A percentile compares a stretch with the other conserved stretches of the same genome.
Evolutionary conservation across 2,113 vertebrate genomes (phyloP).

Genomic region (Podiceps cristatus): DNA sequence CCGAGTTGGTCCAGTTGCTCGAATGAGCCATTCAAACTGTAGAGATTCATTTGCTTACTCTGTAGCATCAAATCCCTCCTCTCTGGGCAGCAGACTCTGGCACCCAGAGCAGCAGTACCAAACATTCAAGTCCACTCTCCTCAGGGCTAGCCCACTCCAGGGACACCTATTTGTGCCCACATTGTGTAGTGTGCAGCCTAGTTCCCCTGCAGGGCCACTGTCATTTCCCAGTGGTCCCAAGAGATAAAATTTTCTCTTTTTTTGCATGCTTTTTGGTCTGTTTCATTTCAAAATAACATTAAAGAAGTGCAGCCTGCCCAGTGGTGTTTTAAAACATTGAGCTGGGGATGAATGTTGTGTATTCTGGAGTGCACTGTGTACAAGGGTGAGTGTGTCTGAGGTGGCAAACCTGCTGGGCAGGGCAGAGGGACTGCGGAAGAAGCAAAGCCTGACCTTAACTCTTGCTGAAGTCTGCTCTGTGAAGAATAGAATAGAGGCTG

Average conservation of each 20-base stretch:
- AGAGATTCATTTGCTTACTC: neutral
- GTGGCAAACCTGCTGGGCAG: neutral
- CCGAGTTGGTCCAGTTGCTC: fast-evolving
- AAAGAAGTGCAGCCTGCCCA: neutral
- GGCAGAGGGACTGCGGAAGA: neutral
- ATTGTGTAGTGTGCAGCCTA: neutral
- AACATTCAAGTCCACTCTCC: neutral
- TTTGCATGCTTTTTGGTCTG: neutral
- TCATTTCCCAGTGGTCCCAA: neutral
- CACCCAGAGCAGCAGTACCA: neutral
- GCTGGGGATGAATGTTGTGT: neutral
- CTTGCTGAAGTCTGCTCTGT: neutral
- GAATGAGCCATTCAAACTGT: fast-evolving
- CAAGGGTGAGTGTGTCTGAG: neutral
- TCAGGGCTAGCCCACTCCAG: neutral
- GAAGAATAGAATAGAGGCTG: neutral
- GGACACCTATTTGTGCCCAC: neutral
- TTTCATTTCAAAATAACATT: neutral
- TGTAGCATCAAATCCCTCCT: neutral
- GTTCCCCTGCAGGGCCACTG: neutral
- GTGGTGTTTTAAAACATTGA: neutral
- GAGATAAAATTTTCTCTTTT: neutral
- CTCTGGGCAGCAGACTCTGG: neutral
- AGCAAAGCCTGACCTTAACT: neutral
- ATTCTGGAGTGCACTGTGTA: neutral